phyloP scores from a whole-genome alignment of 2,113 vertebrate species.

The Crotalus helleri region DNA sequence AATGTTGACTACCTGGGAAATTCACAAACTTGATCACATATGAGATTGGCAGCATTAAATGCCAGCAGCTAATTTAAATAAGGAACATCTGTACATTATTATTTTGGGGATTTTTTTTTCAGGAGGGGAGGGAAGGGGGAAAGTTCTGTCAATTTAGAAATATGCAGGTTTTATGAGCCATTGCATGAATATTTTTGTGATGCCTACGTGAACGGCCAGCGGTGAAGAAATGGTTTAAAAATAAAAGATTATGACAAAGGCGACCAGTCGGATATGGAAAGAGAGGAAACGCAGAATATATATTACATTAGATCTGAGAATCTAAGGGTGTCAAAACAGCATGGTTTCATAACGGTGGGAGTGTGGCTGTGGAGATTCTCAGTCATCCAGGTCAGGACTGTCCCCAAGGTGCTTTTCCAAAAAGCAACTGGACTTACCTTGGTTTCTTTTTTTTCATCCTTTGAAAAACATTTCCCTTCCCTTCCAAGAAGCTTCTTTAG shows the following conservation, averaged over 20 bases:
- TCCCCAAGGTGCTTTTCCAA: neutral
- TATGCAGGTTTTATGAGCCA: constrained; percentile 65
- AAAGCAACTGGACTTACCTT: neutral
- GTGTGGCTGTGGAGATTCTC: neutral
- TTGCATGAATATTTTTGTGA: constrained; percentile 60
- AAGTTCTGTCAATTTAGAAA: constrained; percentile 69
- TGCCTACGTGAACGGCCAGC: constrained; percentile 49
- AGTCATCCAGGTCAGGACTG: neutral
- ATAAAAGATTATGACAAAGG: constrained; percentile 50
- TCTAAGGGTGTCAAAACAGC: constrained; percentile 53
- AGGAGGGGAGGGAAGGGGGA: neutral
- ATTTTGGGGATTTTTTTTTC: constrained; percentile 69
- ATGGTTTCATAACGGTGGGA: constrained; percentile 46
- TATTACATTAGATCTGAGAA: constrained; percentile 34
- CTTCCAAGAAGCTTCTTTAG: too few species aligned
- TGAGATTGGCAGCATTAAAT: constrained; percentile 66
- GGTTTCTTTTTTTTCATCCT: too few species aligned
- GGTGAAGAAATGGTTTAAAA: constrained; percentile 59
- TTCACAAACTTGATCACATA: constrained; percentile 56
- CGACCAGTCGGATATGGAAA: constrained; percentile 30
- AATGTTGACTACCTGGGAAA: constrained; percentile 58
- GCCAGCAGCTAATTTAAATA: constrained; percentile 73
- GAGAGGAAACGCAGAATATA: constrained; percentile 1
- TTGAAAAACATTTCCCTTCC: too few species aligned
- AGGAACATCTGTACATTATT: constrained; percentile 76